Evolutionary conservation across 2,888 invertebrate species (phyloP).

Genomic region (Orthosia incerta): DNA sequence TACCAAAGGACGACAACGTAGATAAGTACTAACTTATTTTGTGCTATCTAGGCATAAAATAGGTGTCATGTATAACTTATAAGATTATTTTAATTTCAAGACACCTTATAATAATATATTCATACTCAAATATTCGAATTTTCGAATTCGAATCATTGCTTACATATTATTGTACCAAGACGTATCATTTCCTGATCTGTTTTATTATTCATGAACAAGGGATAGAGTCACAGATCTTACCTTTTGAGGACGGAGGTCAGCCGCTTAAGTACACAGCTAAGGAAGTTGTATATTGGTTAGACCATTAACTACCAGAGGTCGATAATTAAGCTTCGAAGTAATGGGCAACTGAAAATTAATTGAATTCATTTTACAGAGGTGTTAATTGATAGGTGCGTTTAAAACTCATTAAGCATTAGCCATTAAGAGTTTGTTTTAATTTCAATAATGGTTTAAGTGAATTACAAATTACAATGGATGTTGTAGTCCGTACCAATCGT

Average conservation of each 20-base stretch:
- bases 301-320: conserved; percentile 26
- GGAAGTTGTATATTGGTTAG: conserved; percentile 7
- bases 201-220: conserved; percentile 67
- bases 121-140: conserved; percentile 33
- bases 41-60: background rate
- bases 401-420: no score
- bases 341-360: conserved; percentile 2
- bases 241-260: conserved; percentile 33
- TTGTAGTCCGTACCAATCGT: background rate
- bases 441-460: background rate
- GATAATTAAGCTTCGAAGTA: conserved; percentile 18
- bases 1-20: background rate
- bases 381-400: background rate
- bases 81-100: conserved; percentile 7
- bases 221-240: conserved; percentile 43
- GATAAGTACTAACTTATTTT: background rate
- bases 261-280: conserved; percentile 19
- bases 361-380: conserved; percentile 10
- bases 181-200: conserved; percentile 58
- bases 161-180: conserved; percentile 24
- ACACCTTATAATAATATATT: conserved; percentile 42
- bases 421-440: background rate
- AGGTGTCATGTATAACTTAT: background rate
- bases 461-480: background rate
- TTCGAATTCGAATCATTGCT: no score